These are phyloP conservation scores for Sebastes taczanowskii DNA, from an alignment of 2,797 vertebrate genomes.

Conservation along the genomic window DNA sequence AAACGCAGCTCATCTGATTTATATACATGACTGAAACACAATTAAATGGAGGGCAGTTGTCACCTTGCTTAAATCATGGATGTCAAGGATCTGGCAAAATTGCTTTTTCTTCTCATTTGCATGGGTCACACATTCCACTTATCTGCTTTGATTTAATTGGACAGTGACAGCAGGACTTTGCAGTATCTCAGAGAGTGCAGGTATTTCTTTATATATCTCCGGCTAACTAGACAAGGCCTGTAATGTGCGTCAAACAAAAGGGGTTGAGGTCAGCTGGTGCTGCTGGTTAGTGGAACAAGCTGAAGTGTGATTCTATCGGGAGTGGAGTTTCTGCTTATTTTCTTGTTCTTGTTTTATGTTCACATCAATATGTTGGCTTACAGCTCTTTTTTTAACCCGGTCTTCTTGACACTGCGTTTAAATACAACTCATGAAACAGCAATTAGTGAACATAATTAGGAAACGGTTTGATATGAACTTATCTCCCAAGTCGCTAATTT, in stretches of 20 bases:
- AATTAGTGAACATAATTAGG: background rate
- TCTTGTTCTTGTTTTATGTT: background rate
- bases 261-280: too few species aligned
- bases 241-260: background rate
- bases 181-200: background rate
- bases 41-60: constrained; percentile 32
- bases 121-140: constrained; percentile 44
- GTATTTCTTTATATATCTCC: constrained; percentile 4
- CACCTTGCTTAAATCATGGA: constrained; percentile 37
- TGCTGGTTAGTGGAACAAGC: too few species aligned
- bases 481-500: background rate
- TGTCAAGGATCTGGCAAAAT: constrained; percentile 35
- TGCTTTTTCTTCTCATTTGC: constrained; percentile 53
- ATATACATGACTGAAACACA: constrained; percentile 13
- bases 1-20: constrained; percentile 16
- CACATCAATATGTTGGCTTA: background rate
- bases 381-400: background rate
- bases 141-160: constrained; percentile 42
- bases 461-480: background rate
- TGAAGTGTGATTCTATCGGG: background rate
- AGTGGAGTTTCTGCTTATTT: background rate
- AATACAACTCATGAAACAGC: background rate
- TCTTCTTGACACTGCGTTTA: background rate
- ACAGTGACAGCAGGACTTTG: background rate
- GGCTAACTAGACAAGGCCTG: background rate